A percentile compares a stretch with the other conserved stretches of the same genome.
Conservation (phyloP, 2,797 vertebrate species). For the Xiphorhynchus erythropygius region DNA sequence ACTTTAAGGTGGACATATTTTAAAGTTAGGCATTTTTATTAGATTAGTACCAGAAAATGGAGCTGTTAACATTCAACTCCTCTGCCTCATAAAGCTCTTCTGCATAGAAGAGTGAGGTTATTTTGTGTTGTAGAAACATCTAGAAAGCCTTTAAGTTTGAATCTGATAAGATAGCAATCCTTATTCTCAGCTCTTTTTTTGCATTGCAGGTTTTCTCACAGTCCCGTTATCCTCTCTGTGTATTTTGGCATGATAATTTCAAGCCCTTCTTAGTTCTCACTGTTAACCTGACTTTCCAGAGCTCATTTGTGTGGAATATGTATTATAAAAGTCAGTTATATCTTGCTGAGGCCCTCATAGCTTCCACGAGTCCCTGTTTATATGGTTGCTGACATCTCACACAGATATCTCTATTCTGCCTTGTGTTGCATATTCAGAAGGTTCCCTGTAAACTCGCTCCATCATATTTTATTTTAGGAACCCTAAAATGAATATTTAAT, state of each 20-base stretch:
- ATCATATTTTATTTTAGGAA: neutral
- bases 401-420: neutral
- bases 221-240: neutral
- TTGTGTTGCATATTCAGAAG: neutral
- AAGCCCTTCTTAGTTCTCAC: neutral
- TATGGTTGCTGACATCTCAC: neutral
- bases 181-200: neutral
- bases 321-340: neutral
- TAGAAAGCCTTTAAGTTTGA: neutral
- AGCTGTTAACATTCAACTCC: constrained; percentile 15
- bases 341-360: neutral
- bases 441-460: neutral
- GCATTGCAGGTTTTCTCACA: neutral
- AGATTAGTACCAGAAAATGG: constrained; percentile 57
- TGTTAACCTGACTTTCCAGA: neutral
- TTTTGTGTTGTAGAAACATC: neutral
- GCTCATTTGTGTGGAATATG: neutral
- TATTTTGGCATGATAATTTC: neutral
- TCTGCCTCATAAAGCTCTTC: constrained; percentile 21
- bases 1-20: constrained; percentile 24
- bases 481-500: neutral
- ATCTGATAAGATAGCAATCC: neutral
- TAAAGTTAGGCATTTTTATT: constrained; percentile 44
- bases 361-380: neutral
- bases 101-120: neutral